These are phyloP conservation scores for Pentalonia nigronervosa DNA, from an alignment of 1,140 invertebrate species.

Conservation along the genomic window DNA sequence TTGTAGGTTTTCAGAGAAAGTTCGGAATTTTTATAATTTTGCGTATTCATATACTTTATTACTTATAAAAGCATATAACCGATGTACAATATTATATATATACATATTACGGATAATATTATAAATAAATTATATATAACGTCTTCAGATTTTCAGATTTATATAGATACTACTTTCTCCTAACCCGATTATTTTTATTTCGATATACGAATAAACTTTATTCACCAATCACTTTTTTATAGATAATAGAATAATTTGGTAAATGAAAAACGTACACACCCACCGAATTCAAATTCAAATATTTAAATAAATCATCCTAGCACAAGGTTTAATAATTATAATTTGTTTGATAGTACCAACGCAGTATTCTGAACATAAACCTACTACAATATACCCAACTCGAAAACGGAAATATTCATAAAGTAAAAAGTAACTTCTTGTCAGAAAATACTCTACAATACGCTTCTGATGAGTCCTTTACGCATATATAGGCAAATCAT, in stretches of 20 bases:
- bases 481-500: background rate
- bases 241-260: background rate
- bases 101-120: background rate
- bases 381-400: background rate
- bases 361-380: background rate
- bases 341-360: background rate
- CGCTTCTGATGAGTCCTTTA: background rate
- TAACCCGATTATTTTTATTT: background rate
- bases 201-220: background rate
- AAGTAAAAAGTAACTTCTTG: background rate
- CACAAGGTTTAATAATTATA: background rate
- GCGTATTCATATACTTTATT: background rate
- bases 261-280: background rate
- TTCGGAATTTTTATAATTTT: background rate
- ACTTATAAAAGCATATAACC: background rate
- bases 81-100: background rate
- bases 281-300: background rate
- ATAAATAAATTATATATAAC: background rate
- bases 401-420: background rate
- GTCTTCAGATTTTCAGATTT: background rate
- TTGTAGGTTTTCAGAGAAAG: background rate
- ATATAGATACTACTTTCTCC: background rate
- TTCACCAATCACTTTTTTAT: background rate
- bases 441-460: background rate
- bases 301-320: background rate